These are phyloP conservation scores for Drosophila aldrichi DNA, from an alignment of 2,888 invertebrate species.

Conservation along the genomic window DNA sequence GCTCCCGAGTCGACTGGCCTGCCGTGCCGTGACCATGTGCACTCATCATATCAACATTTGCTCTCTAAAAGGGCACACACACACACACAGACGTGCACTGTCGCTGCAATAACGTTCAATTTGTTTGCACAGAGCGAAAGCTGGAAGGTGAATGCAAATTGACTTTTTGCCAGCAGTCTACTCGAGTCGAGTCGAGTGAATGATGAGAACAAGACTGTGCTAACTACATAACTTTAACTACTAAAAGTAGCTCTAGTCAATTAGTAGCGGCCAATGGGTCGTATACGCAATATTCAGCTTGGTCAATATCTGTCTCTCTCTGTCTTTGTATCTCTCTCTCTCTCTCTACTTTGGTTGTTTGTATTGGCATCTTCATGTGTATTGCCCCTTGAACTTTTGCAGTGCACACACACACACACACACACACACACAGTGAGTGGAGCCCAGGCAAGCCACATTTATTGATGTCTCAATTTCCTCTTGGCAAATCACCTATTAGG, in stretches of 20 bases:
- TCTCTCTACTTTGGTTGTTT: background rate
- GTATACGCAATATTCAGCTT: constrained; percentile 53
- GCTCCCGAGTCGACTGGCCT: background rate
- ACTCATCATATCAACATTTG: constrained; percentile 50
- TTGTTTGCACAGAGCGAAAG: constrained; percentile 29
- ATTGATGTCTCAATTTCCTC: constrained; percentile 83
- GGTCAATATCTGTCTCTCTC: background rate
- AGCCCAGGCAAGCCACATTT: constrained; percentile 71
- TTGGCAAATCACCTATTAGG: constrained; percentile 80
- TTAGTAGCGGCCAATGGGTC: constrained; percentile 23
- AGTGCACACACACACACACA: constrained; percentile 22
- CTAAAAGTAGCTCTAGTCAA: background rate
- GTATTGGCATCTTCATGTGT: constrained; percentile 17
- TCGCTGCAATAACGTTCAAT: constrained; percentile 67
- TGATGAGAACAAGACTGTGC: constrained; percentile 6
- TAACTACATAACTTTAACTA: constrained; percentile 6
- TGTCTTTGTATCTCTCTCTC: background rate
- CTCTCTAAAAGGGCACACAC: constrained; percentile 40
- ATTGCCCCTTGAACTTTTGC: constrained; percentile 37
- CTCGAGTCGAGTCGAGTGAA: background rate
- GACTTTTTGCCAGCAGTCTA: constrained; percentile 1
- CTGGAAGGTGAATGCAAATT: constrained; percentile 7
- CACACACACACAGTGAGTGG: constrained; percentile 30
- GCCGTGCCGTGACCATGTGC: background rate
- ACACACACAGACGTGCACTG: background rate